A percentile compares a stretch with the other conserved stretches of the same genome.
phyloP scores from a whole-genome alignment of 2,888 invertebrate species.

The Drosophila mimica region DNA sequence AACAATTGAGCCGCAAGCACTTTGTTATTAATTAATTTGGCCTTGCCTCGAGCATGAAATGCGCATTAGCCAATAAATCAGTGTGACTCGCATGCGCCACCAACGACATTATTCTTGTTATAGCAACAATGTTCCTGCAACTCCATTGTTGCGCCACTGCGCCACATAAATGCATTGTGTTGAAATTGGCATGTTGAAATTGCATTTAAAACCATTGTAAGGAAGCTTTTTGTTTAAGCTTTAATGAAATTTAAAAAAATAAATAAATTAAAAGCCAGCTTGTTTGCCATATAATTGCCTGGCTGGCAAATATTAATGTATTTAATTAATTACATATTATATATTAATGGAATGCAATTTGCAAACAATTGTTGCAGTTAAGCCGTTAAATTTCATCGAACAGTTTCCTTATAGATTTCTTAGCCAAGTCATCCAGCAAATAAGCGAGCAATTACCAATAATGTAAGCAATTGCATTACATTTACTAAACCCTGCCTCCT shows the following conservation, averaged over 20 bases:
- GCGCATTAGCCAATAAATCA: slow-evolving; percentile 71
- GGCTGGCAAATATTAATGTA: background rate
- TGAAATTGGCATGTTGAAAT: slow-evolving; percentile 8
- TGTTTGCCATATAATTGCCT: background rate
- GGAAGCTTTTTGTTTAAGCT: background rate
- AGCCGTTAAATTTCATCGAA: background rate
- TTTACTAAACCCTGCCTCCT: background rate
- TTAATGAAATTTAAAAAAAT: background rate
- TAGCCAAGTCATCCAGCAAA: background rate
- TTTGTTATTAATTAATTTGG: slow-evolving; percentile 78
- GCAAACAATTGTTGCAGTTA: background rate
- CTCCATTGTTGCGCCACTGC: slow-evolving; percentile 33
- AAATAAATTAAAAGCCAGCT: too few relatives aligned
- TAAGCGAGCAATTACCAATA: background rate
- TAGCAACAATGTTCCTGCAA: slow-evolving; percentile 13
- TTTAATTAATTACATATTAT: background rate
- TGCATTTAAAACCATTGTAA: background rate
- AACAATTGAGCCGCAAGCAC: slow-evolving; percentile 55
- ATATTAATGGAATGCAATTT: background rate
- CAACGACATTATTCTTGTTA: slow-evolving; percentile 36
- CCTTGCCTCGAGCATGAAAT: slow-evolving; percentile 58
- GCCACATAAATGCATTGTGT: slow-evolving; percentile 5
- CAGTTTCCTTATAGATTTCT: background rate
- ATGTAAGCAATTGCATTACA: slow-evolving; percentile 7
- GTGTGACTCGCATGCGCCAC: slow-evolving; percentile 16